These are phyloP conservation scores for Heliconius hewitsoni DNA, from an alignment of 1,140 invertebrate species.

Conservation along the genomic window DNA sequence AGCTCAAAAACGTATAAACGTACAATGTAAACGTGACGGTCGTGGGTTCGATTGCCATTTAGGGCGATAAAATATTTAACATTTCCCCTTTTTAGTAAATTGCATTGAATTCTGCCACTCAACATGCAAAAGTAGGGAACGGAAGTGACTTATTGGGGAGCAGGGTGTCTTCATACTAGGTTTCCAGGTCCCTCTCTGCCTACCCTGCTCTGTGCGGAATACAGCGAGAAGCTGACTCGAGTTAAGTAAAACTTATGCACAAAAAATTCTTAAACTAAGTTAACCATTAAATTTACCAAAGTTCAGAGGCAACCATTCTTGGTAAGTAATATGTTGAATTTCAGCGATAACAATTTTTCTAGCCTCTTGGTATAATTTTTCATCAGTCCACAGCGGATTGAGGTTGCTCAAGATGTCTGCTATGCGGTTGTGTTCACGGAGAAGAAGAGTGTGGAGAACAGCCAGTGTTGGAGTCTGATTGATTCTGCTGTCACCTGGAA, in stretches of 20 bases:
- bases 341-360: slow-evolving; percentile 90
- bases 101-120: no score
- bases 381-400: slow-evolving; percentile 88
- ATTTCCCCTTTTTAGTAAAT: no score
- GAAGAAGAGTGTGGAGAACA: slow-evolving; percentile 78
- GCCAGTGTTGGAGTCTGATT: slow-evolving; percentile 89
- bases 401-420: slow-evolving; percentile 82
- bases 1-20: no score
- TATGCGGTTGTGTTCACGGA: slow-evolving; percentile 88
- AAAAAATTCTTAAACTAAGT: neutral
- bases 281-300: slow-evolving; percentile 73
- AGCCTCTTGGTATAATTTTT: slow-evolving; percentile 89
- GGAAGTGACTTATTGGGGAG: no score
- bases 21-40: no score
- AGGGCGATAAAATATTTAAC: no score
- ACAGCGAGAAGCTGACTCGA: no score
- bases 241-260: neutral
- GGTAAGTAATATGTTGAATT: slow-evolving; percentile 90
- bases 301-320: slow-evolving; percentile 85
- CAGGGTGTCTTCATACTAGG: no score
- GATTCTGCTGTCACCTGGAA: slow-evolving; percentile 84
- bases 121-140: no score
- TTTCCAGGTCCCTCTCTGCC: no score
- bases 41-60: no score
- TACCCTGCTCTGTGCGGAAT: no score